Percentiles rank a stretch among this genome's conserved stretches.
Evolutionary conservation across 2,888 invertebrate species (phyloP).

Genomic region (Chromoteleia sp.): DNA sequence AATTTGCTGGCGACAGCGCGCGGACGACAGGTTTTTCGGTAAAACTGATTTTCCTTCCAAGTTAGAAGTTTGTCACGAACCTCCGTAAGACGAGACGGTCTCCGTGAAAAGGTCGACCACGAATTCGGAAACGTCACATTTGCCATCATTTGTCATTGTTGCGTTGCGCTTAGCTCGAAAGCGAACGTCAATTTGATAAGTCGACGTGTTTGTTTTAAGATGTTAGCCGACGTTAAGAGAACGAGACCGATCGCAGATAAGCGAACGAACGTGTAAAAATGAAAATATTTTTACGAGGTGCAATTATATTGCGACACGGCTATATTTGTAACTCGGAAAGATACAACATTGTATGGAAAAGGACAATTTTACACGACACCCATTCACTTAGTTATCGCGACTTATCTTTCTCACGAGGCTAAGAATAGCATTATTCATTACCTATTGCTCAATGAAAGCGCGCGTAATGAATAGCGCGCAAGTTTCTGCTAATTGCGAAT

Average conservation of each 20-base stretch:
- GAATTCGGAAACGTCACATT: constrained; percentile 18
- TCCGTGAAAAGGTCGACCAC: background rate
- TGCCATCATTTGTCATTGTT: constrained; percentile 28
- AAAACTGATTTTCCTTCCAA: constrained; percentile 39
- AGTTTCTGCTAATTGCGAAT: constrained; percentile 58
- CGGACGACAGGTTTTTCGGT: constrained; percentile 22
- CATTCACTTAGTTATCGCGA: constrained; percentile 54
- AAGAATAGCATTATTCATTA: constrained; percentile 52
- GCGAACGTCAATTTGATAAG: constrained; percentile 24
- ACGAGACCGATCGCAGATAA: constrained; percentile 25
- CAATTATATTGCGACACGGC: constrained; percentile 29
- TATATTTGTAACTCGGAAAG: constrained; percentile 36
- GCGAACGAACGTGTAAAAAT: constrained; percentile 27
- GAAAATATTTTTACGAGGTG: constrained; percentile 23
- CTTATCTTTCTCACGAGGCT: constrained; percentile 64
- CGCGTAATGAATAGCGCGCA: constrained; percentile 54
- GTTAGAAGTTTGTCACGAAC: too few relatives aligned
- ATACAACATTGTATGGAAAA: constrained; percentile 36
- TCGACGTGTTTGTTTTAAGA: constrained; percentile 10
- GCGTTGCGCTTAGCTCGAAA: background rate
- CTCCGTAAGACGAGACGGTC: too few relatives aligned
- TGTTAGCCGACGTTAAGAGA: constrained; percentile 10
- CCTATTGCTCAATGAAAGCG: constrained; percentile 58
- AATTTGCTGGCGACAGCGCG: constrained; percentile 9
- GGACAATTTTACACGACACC: constrained; percentile 61